These are phyloP conservation scores for Notolepis coatsorum DNA, from an alignment of 2,797 vertebrate species.

Conservation along the genomic window DNA sequence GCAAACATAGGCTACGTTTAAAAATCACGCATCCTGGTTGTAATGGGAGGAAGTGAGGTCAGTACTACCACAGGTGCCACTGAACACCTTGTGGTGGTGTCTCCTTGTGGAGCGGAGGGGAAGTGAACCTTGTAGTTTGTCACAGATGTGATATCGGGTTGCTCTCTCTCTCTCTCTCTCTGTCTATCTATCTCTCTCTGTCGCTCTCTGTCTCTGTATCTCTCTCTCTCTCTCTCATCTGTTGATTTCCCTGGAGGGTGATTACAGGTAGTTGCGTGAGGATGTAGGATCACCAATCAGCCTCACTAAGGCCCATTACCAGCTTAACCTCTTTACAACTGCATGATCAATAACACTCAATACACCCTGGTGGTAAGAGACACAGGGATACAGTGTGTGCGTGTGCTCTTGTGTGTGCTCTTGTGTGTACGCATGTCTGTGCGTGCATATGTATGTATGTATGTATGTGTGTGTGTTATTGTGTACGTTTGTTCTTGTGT, in stretches of 20 bases:
- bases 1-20: no score
- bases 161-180: neutral
- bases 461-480: neutral
- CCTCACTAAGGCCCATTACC: conserved; percentile 29
- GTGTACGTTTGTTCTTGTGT: no score
- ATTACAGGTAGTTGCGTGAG: conserved; percentile 41
- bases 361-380: neutral
- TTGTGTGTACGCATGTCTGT: no score
- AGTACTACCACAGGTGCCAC: no score
- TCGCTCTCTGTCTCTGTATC: conserved; percentile 1
- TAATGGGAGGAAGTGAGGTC: no score
- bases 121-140: no score
- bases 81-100: no score
- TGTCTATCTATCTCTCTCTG: neutral
- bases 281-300: conserved; percentile 39
- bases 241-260: conserved; percentile 56
- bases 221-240: conserved; percentile 17
- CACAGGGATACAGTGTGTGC: neutral
- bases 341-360: conserved; percentile 50
- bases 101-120: no score
- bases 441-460: neutral
- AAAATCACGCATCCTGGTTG: no score
- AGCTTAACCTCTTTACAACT: conserved; percentile 46
- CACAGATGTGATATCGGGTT: no score
- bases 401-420: neutral